A percentile compares a stretch with the other conserved stretches of the same genome.
phyloP scores from a whole-genome alignment of 53 echinoderm and acorn worm species.

The Luidia sarsii region DNA sequence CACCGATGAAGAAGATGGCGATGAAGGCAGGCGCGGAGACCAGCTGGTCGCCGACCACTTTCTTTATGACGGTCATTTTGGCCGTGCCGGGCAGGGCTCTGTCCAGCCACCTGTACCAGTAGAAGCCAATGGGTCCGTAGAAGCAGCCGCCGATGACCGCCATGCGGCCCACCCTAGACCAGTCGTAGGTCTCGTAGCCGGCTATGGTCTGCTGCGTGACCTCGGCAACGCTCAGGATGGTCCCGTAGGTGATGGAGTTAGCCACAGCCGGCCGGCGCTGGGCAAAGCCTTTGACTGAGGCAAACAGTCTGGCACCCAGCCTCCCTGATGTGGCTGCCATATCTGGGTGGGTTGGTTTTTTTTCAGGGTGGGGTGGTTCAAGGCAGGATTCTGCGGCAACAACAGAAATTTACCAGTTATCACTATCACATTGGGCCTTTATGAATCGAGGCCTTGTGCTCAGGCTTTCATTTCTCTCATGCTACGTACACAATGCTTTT shows the following conservation, averaged over 20 bases:
- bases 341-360: too few species aligned
- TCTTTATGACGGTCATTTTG: conserved; percentile 69
- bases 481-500: too few species aligned
- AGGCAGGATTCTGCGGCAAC: too few species aligned
- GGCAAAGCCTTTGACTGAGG: conserved; percentile 45
- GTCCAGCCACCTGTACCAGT: conserved; percentile 93
- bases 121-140: conserved; percentile 85
- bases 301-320: conserved; percentile 34
- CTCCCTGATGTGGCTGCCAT: conserved; percentile 40
- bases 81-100: conserved; percentile 63
- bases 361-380: too few species aligned
- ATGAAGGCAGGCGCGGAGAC: conserved; percentile 71
- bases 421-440: too few species aligned
- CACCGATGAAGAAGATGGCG: conserved; percentile 83
- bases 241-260: conserved; percentile 84
- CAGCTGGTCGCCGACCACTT: conserved; percentile 74
- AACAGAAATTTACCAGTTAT: too few species aligned
- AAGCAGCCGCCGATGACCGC: conserved; percentile 76
- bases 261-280: conserved; percentile 64
- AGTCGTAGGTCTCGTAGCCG: conserved; percentile 67
- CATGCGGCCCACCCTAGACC: conserved; percentile 68
- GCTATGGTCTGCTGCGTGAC: conserved; percentile 82
- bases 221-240: conserved; percentile 78
- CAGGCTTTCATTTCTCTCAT: too few species aligned
- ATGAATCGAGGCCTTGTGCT: too few species aligned